Evolutionary conservation across 2,888 invertebrate species (phyloP).

Genomic region (Caenorhabditis sp.): DNA sequence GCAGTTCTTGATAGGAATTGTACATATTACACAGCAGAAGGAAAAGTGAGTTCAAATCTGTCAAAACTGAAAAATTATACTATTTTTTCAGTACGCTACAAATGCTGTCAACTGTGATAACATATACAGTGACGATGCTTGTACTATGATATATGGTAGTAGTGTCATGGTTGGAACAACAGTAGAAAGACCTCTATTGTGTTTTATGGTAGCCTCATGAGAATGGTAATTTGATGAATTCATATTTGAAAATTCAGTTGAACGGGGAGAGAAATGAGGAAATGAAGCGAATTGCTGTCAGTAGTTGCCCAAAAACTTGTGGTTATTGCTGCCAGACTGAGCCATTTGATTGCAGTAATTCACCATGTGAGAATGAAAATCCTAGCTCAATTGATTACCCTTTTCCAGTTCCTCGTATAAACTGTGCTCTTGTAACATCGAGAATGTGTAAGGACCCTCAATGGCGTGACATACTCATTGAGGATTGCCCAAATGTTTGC

Average conservation of each 20-base stretch:
- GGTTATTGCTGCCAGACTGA: slow-evolving; percentile 67
- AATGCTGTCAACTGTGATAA: slow-evolving; percentile 67
- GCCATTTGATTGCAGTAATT: slow-evolving; percentile 59
- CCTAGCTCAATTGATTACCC: background rate
- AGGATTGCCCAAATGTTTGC: slow-evolving; percentile 68
- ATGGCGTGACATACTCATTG: slow-evolving; percentile 62
- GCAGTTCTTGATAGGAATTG: slow-evolving; percentile 55
- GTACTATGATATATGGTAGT: slow-evolving; percentile 58
- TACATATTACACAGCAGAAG: slow-evolving; percentile 22
- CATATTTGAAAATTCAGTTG: slow-evolving; percentile 19
- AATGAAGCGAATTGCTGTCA: slow-evolving; percentile 55
- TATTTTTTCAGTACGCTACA: slow-evolving; percentile 62
- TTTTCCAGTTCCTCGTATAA: slow-evolving; percentile 64
- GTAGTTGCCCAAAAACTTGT: slow-evolving; percentile 66
- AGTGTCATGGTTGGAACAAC: slow-evolving; percentile 52
- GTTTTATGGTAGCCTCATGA: too few species aligned
- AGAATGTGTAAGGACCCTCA: slow-evolving; percentile 65
- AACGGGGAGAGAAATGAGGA: slow-evolving; percentile 61
- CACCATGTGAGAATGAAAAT: slow-evolving; percentile 59
- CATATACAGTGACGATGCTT: slow-evolving; percentile 65
- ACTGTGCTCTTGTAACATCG: slow-evolving; percentile 58
- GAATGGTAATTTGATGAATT: too few species aligned
- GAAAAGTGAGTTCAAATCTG: slow-evolving; percentile 26
- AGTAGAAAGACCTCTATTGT: slow-evolving; percentile 43
- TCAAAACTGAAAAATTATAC: too few species aligned